These are phyloP conservation scores for Macropus fuliginosus DNA, from an alignment of 2,797 vertebrate species.

Conservation along the genomic window DNA sequence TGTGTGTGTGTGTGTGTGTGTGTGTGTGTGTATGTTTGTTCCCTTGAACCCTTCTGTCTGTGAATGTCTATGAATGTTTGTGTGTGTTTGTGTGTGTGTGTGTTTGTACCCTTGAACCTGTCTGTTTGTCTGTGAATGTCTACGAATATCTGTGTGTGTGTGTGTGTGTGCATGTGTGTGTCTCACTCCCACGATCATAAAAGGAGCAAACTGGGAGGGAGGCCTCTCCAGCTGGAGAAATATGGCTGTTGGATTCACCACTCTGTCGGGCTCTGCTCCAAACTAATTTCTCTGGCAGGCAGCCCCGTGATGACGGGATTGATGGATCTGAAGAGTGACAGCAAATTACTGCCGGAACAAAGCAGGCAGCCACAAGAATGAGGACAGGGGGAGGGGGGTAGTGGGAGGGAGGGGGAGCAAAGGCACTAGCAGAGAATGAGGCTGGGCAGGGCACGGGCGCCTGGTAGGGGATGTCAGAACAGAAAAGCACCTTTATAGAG, in stretches of 20 bases:
- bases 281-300: conserved; percentile 82
- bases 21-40: not conserved
- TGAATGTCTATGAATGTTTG: not conserved
- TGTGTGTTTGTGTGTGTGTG: not conserved
- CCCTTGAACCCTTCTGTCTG: not conserved
- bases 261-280: conserved; percentile 82
- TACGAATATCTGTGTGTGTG: not conserved
- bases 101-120: not conserved
- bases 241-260: conserved; percentile 79
- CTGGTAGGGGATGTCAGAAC: not conserved
- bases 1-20: not conserved
- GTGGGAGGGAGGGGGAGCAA: not conserved
- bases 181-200: conserved; percentile 67
- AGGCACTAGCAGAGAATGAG: not conserved
- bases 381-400: conserved; percentile 19
- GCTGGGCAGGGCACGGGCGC: not conserved
- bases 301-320: conserved; percentile 81
- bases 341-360: conserved; percentile 82
- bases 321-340: conserved; percentile 83
- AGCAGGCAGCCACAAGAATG: conserved; percentile 37
- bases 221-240: conserved; percentile 78
- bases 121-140: not conserved
- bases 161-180: not conserved
- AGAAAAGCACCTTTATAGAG: not conserved
- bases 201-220: conserved; percentile 74